phyloP scores from a whole-genome alignment of 2,113 vertebrate species.

The Gallinago media region DNA sequence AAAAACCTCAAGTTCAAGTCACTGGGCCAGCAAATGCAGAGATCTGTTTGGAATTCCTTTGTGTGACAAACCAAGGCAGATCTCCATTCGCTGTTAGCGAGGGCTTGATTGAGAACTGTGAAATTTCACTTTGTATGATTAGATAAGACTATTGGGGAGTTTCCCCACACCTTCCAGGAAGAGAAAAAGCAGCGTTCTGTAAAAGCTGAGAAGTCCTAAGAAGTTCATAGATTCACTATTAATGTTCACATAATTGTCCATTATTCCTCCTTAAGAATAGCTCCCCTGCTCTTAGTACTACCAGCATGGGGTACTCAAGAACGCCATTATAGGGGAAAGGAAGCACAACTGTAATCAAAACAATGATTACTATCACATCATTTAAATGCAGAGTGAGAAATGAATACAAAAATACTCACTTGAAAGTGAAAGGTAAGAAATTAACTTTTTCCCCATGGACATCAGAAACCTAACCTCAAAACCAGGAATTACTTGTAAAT shows the following conservation, averaged over 20 bases:
- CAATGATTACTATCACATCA: conserved; percentile 66
- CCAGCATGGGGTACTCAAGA: conserved; percentile 71
- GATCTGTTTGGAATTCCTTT: neutral
- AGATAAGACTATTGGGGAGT: neutral
- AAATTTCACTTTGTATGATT: neutral
- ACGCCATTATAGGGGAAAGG: conserved; percentile 64
- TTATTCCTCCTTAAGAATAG: conserved; percentile 65
- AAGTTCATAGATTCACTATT: conserved; percentile 23
- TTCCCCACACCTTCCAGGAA: neutral
- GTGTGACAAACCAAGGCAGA: neutral
- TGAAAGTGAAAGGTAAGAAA: conserved; percentile 68
- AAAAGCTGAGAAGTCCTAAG: conserved; percentile 15
- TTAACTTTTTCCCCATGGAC: conserved; percentile 75
- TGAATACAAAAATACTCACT: conserved; percentile 71
- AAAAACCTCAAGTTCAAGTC: neutral
- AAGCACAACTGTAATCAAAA: conserved; percentile 70
- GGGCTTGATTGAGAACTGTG: neutral
- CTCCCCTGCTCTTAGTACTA: conserved; percentile 59
- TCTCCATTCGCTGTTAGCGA: neutral
- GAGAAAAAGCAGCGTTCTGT: neutral
- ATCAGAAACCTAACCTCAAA: conserved; percentile 69
- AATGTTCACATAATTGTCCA: conserved; percentile 62
- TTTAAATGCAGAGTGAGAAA: conserved; percentile 74
- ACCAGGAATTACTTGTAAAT: conserved; percentile 55
- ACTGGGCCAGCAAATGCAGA: neutral